A percentile compares a stretch with the other conserved stretches of the same genome.
These are phyloP conservation scores for Acipenser transmontanus DNA, from an alignment of 2,797 vertebrate genomes.

Conservation along the genomic window DNA sequence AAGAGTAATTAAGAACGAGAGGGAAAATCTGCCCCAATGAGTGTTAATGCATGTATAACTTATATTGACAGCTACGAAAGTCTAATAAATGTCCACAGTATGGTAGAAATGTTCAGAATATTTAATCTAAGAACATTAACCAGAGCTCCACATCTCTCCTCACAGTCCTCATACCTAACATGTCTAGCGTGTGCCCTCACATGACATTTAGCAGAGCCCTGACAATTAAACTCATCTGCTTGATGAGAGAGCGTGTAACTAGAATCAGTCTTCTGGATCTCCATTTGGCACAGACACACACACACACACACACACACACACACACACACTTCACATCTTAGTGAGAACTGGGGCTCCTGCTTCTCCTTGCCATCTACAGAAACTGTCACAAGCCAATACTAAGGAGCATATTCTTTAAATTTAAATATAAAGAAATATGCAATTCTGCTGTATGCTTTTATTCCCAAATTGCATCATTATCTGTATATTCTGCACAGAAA, in stretches of 20 bases:
- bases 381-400: slow-evolving; percentile 64
- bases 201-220: slow-evolving; percentile 19
- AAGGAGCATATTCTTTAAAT: slow-evolving; percentile 37
- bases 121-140: neutral
- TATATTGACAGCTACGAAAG: neutral
- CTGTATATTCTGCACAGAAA: no score
- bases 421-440: no score
- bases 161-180: slow-evolving; percentile 14
- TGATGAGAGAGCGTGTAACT: slow-evolving; percentile 28
- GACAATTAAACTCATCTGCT: slow-evolving; percentile 49
- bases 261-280: slow-evolving; percentile 30
- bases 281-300: slow-evolving; percentile 27
- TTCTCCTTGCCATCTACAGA: slow-evolving; percentile 37
- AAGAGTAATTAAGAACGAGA: no score
- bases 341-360: slow-evolving; percentile 55
- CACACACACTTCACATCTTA: slow-evolving; percentile 2
- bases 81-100: neutral
- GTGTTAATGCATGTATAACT: neutral
- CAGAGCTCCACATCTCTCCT: slow-evolving; percentile 18
- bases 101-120: neutral
- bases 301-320: slow-evolving; percentile 1
- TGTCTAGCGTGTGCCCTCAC: slow-evolving; percentile 21
- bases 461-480: no score
- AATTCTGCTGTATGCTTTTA: no score
- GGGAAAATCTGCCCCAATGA: no score